These are phyloP conservation scores for Rhombomys opimus DNA, from an alignment of 2,113 vertebrate species.

Conservation along the genomic window DNA sequence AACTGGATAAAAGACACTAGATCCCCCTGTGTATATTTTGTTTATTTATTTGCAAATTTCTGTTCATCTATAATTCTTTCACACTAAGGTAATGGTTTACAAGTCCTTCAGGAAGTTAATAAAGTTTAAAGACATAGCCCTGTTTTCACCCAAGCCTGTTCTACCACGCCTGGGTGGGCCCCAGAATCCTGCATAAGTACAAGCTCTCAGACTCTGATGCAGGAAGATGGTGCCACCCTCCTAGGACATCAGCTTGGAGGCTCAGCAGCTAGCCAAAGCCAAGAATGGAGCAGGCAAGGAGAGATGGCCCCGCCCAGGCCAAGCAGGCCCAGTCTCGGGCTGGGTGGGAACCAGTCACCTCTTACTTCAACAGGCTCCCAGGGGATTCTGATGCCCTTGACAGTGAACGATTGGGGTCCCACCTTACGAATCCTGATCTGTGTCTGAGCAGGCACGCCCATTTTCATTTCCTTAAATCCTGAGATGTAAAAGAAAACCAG, in stretches of 20 bases:
- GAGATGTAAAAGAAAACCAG: conserved; percentile 13
- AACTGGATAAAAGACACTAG: background rate
- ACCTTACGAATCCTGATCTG: background rate
- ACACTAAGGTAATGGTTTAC: background rate
- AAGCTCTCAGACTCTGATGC: background rate
- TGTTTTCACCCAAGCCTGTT: background rate
- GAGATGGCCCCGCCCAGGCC: background rate
- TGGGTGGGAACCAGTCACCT: background rate
- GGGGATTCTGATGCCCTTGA: background rate
- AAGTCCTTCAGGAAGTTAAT: background rate
- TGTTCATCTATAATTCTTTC: conserved; percentile 43
- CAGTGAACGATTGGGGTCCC: background rate
- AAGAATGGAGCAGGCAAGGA: background rate
- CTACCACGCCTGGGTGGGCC: background rate
- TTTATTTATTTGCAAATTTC: conserved; percentile 2
- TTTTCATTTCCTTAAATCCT: conserved; percentile 27
- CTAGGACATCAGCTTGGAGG: background rate
- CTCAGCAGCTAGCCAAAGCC: background rate
- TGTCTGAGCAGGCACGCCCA: background rate
- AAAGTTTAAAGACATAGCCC: background rate
- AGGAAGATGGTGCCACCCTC: background rate
- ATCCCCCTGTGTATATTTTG: background rate
- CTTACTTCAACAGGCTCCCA: conserved; percentile 47
- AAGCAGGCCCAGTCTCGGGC: background rate
- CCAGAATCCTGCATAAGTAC: background rate